Conservation (phyloP, 2,797 vertebrate species). For the Phoebastria nigripes region DNA sequence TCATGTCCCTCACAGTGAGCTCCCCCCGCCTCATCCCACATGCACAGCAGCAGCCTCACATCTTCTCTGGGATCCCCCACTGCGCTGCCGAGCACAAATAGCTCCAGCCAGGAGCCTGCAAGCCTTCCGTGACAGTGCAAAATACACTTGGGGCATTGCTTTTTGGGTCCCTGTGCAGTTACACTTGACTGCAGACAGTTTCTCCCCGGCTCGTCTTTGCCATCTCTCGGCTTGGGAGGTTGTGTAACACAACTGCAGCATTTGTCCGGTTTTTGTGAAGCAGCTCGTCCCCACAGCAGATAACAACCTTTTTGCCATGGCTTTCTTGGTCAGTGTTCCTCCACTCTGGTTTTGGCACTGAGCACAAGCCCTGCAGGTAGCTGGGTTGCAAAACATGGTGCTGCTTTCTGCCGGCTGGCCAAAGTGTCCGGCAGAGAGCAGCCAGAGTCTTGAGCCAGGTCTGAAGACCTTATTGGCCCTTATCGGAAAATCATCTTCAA, state of each 20-base stretch:
- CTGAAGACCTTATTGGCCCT: background rate
- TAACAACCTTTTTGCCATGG: background rate
- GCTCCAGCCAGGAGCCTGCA: background rate
- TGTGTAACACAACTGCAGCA: background rate
- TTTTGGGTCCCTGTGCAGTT: background rate
- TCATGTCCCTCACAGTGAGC: background rate
- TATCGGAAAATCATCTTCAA: background rate
- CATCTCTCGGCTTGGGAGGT: background rate
- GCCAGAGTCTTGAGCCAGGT: background rate
- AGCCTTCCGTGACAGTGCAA: background rate
- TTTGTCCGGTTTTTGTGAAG: background rate
- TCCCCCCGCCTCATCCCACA: background rate
- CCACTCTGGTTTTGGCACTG: background rate
- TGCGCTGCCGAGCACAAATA: background rate
- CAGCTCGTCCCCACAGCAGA: background rate
- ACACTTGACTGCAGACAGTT: background rate
- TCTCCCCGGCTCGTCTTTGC: rapidly evolving
- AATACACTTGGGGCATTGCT: background rate
- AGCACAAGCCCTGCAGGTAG: background rate
- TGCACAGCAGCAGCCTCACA: rapidly evolving
- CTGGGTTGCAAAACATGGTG: background rate
- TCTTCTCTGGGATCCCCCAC: background rate
- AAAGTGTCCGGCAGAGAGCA: background rate
- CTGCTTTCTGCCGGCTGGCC: background rate
- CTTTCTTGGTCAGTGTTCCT: background rate